A percentile compares a stretch with the other conserved stretches of the same genome.
Evolutionary conservation across 2,797 vertebrate genomes (phyloP).

Genomic region (Xiphorhynchus erythropygius): DNA sequence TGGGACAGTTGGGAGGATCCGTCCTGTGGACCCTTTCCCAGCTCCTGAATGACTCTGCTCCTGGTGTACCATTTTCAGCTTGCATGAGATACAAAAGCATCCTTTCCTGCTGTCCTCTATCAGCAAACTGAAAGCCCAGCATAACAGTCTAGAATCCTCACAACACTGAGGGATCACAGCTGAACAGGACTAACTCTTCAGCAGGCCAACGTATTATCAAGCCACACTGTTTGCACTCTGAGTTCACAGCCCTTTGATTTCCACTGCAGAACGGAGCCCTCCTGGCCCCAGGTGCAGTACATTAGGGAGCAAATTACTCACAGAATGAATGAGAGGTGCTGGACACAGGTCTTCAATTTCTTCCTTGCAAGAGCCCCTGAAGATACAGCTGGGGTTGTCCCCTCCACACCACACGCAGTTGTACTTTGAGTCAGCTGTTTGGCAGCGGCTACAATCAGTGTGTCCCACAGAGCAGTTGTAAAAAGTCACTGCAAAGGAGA

Average conservation of each 20-base stretch:
- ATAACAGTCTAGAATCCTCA: not conserved
- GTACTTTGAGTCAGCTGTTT: conserved; percentile 86
- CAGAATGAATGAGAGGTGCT: conserved; percentile 88
- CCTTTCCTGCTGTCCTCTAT: not conserved
- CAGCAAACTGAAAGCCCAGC: not conserved
- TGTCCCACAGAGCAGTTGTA: conserved; percentile 95
- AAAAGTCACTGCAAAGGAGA: conserved; percentile 84
- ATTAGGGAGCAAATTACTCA: conserved; percentile 71
- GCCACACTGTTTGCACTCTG: not conserved
- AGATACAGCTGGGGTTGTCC: conserved; percentile 82
- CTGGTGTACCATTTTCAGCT: not conserved
- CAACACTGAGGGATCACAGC: not conserved
- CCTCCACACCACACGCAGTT: conserved; percentile 93
- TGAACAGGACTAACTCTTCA: not conserved
- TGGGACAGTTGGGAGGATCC: not conserved
- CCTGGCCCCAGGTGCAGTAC: not conserved
- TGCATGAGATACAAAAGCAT: not conserved
- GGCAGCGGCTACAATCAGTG: conserved; percentile 93
- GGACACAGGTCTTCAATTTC: conserved; percentile 86
- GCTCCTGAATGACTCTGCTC: not conserved
- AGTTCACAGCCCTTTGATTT: not conserved
- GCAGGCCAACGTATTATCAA: not conserved
- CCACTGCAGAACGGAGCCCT: not conserved
- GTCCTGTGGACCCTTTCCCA: not conserved
- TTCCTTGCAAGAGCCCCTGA: conserved; percentile 83